phyloP scores from a whole-genome alignment of 2,888 invertebrate genomes.

The Sesia apiformis region DNA sequence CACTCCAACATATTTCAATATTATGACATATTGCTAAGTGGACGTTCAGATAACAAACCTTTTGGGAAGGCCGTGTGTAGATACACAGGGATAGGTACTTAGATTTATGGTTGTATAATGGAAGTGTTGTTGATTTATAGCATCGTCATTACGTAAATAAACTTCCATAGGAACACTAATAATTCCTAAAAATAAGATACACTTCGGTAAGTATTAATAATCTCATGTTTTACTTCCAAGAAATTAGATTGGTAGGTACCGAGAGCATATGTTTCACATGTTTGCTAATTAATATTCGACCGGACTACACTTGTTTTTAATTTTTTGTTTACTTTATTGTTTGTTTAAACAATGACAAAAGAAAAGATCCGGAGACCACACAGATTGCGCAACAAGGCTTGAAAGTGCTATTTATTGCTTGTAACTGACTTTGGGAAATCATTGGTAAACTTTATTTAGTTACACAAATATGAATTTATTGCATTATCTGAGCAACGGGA shows the following conservation, averaged over 20 bases:
- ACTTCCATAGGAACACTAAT: no score
- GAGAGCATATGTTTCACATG: no score
- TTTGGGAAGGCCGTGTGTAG: constrained; percentile 18
- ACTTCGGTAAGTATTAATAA: no score
- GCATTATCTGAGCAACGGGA: no score
- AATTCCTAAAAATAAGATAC: no score
- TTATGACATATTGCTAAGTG: constrained; percentile 60
- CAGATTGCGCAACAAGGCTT: constrained; percentile 28
- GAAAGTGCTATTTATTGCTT: background rate
- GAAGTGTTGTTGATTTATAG: constrained; percentile 21
- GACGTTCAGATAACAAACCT: constrained; percentile 46
- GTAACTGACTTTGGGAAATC: background rate
- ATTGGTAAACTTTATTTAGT: no score
- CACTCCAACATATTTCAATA: constrained; percentile 29
- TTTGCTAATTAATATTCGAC: background rate
- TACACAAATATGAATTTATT: no score
- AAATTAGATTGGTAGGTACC: no score
- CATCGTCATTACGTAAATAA: constrained; percentile 1
- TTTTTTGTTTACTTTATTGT: constrained; percentile 32
- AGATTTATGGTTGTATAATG: constrained; percentile 2
- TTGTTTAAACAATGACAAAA: constrained; percentile 24
- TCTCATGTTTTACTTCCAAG: no score
- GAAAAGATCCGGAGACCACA: constrained; percentile 38
- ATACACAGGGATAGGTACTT: background rate
- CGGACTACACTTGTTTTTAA: background rate